These are phyloP conservation scores for Neuroterus valhalla DNA, from an alignment of 1,140 invertebrate species.

Conservation along the genomic window DNA sequence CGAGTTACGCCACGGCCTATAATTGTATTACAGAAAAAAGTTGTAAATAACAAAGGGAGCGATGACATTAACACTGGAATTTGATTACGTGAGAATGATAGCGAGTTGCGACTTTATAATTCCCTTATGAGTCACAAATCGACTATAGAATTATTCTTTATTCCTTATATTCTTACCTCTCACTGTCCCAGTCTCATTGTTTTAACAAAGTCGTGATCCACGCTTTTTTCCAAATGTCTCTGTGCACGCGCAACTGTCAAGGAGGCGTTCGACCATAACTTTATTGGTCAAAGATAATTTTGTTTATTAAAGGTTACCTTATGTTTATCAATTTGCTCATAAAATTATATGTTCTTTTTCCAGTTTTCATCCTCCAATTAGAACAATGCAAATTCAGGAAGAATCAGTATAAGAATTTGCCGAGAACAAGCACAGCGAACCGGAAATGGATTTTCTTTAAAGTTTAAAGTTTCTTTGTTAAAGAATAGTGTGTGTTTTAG, in stretches of 20 bases:
- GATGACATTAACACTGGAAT: constrained; percentile 30
- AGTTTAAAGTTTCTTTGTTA: no score
- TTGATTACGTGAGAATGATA: constrained; percentile 29
- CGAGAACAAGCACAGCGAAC: no score
- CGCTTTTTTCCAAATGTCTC: not conserved
- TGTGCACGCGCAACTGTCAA: constrained; percentile 8
- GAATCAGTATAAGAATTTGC: no score
- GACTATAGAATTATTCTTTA: constrained; percentile 24
- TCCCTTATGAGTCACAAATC: constrained; percentile 25
- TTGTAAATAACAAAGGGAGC: constrained; percentile 10
- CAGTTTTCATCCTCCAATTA: no score
- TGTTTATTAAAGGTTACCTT: not conserved
- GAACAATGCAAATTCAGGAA: no score
- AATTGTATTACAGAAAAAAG: constrained; percentile 22
- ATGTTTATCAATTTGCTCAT: no score
- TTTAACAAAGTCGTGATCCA: constrained; percentile 19
- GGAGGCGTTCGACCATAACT: not conserved
- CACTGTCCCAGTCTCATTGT: constrained; percentile 9
- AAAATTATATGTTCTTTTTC: no score
- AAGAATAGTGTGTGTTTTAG: no score
- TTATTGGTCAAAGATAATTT: not conserved
- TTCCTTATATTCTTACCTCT: constrained; percentile 8
- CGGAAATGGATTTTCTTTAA: no score
- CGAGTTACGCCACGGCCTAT: constrained; percentile 9
- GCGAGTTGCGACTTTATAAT: constrained; percentile 15